Conservation (phyloP, 2,888 invertebrate genomes). For the Dynastes grantii region DNA sequence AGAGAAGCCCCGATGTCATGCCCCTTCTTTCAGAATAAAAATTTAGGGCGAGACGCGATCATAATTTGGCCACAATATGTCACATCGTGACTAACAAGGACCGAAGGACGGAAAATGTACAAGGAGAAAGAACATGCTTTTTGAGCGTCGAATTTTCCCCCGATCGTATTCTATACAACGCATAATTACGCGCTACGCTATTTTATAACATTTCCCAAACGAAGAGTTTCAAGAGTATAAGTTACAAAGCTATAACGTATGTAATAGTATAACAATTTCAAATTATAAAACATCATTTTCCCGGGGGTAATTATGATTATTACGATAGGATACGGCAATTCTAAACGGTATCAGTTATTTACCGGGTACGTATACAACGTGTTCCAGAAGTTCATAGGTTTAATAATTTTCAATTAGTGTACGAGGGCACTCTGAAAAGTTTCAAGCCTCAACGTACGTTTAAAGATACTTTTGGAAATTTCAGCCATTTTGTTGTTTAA, state of each 20-base stretch:
- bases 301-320: too few species aligned
- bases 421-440: too few species aligned
- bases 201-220: background rate
- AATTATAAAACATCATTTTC: background rate
- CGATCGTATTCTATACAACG: background rate
- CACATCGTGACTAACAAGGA: slow-evolving; percentile 59
- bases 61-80: slow-evolving; percentile 59
- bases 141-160: background rate
- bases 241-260: too few species aligned
- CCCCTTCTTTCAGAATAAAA: slow-evolving; percentile 26
- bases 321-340: too few species aligned
- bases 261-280: background rate
- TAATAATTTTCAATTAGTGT: too few species aligned
- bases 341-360: too few species aligned
- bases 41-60: slow-evolving; percentile 52
- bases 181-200: background rate
- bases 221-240: background rate
- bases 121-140: background rate
- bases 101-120: slow-evolving; percentile 4
- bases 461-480: too few species aligned
- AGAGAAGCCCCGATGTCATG: slow-evolving; percentile 9
- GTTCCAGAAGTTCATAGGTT: too few species aligned
- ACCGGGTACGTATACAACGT: too few species aligned
- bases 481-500: too few species aligned
- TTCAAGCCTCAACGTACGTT: too few species aligned